Evolutionary conservation across 2,113 vertebrate species (phyloP).

Genomic region (Mesocricetus auratus): DNA sequence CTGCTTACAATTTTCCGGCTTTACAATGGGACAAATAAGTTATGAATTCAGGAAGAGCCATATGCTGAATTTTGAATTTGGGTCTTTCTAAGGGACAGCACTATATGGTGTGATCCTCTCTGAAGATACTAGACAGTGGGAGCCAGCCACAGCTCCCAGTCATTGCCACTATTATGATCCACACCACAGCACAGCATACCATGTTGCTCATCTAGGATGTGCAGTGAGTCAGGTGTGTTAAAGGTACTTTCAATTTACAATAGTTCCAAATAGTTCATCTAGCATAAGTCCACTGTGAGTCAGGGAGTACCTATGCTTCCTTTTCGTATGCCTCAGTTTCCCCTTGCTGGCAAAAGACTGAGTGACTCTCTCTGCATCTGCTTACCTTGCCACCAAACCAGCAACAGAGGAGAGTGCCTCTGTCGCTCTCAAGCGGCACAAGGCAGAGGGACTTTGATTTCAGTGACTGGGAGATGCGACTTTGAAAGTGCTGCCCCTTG

Average conservation of each 20-base stretch:
- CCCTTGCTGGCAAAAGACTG: not conserved
- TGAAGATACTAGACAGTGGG: not conserved
- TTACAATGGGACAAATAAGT: not conserved
- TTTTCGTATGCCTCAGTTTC: conserved; percentile 52
- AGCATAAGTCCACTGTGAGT: not conserved
- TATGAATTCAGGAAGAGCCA: not conserved
- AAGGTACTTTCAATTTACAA: not conserved
- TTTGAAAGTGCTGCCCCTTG: conserved; percentile 50
- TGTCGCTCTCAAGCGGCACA: not conserved
- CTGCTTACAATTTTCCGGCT: not conserved
- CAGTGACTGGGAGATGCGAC: not conserved
- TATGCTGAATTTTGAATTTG: not conserved
- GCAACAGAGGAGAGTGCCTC: not conserved
- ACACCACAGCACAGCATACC: fast-evolving
- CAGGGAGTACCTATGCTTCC: not conserved
- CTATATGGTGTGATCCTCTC: not conserved
- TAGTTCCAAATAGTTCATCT: not conserved
- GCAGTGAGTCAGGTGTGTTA: not conserved
- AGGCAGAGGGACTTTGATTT: not conserved
- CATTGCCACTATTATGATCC: fast-evolving
- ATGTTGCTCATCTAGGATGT: not conserved
- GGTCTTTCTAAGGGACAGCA: not conserved
- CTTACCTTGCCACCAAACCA: not conserved
- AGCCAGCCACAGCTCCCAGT: not conserved
- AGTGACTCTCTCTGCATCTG: not conserved